Conservation (phyloP, 2,113 vertebrate species). For the Elaphurus davidianus region DNA sequence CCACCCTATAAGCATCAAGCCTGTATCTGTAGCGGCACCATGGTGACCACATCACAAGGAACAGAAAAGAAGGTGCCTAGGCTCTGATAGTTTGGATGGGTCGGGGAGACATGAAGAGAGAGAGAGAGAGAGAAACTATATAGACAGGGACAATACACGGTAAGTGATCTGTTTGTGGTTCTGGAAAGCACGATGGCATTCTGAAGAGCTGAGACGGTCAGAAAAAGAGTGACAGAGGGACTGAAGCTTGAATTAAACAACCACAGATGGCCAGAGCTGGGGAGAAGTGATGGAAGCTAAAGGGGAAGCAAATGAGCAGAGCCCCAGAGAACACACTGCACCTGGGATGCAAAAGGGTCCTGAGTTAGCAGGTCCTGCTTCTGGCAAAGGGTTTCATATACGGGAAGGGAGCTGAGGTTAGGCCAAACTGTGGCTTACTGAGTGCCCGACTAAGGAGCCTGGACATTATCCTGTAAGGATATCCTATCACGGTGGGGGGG, state of each 20-base stretch:
- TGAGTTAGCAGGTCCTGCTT: neutral
- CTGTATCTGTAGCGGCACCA: neutral
- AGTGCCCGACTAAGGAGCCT: neutral
- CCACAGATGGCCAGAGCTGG: neutral
- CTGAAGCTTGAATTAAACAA: neutral
- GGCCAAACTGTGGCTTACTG: neutral
- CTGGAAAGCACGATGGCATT: neutral
- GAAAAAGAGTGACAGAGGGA: neutral
- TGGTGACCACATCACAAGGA: neutral
- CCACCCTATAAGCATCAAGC: neutral
- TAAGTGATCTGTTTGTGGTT: neutral
- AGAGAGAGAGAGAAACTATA: neutral
- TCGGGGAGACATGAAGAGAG: neutral
- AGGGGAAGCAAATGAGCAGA: neutral
- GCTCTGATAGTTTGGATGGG: neutral
- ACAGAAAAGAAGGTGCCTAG: neutral
- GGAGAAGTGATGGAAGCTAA: neutral
- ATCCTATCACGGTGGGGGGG: rapidly evolving
- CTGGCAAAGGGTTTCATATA: neutral
- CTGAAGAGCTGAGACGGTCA: neutral
- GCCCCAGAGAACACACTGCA: neutral
- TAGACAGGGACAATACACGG: neutral
- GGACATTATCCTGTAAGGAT: neutral
- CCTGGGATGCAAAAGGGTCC: neutral
- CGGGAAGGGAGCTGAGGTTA: neutral